Evolutionary conservation across 2,113 vertebrate species (phyloP).

Genomic region (Nerophis lumbriciformis): DNA sequence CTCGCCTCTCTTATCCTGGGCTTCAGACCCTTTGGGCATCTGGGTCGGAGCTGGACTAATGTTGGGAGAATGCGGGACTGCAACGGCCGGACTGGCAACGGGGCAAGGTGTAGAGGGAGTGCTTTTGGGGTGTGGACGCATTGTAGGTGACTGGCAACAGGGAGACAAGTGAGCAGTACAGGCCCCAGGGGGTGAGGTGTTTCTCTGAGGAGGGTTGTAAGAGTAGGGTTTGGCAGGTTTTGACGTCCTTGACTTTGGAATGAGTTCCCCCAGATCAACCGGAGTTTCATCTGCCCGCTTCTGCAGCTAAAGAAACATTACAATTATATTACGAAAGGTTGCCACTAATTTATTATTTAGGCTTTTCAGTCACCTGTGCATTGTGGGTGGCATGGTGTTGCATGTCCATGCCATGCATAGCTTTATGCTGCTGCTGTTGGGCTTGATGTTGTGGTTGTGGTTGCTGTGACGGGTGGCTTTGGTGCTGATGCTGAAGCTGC

Average conservation of each 20-base stretch:
- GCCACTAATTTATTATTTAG: background rate
- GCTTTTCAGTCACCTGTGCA: conserved; percentile 53
- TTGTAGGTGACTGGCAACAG: conserved; percentile 83
- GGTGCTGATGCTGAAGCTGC: conserved; percentile 73
- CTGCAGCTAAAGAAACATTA: conserved; percentile 60
- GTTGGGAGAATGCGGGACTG: conserved; percentile 75
- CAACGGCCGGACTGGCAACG: conserved; percentile 71
- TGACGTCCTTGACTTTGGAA: conserved; percentile 77
- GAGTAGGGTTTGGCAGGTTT: conserved; percentile 87
- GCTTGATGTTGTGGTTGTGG: conserved; percentile 60
- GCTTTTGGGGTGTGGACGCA: conserved; percentile 75
- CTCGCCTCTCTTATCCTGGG: conserved; percentile 76
- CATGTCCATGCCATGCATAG: conserved; percentile 4
- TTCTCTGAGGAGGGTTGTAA: conserved; percentile 76
- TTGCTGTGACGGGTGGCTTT: conserved; percentile 74
- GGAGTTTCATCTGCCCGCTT: conserved; percentile 80
- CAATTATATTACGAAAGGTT: background rate
- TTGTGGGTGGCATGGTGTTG: conserved; percentile 34
- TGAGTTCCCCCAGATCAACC: conserved; percentile 77
- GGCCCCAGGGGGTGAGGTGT: conserved; percentile 61
- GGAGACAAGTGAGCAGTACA: conserved; percentile 80
- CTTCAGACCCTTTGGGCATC: conserved; percentile 69
- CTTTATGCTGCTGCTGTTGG: conserved; percentile 65
- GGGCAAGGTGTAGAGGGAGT: conserved; percentile 84
- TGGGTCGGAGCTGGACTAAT: conserved; percentile 78